Percentiles rank a stretch among this genome's conserved stretches.
These are phyloP conservation scores for Cepaea hortensis DNA, from an alignment of 2,888 invertebrate species.

Conservation along the genomic window DNA sequence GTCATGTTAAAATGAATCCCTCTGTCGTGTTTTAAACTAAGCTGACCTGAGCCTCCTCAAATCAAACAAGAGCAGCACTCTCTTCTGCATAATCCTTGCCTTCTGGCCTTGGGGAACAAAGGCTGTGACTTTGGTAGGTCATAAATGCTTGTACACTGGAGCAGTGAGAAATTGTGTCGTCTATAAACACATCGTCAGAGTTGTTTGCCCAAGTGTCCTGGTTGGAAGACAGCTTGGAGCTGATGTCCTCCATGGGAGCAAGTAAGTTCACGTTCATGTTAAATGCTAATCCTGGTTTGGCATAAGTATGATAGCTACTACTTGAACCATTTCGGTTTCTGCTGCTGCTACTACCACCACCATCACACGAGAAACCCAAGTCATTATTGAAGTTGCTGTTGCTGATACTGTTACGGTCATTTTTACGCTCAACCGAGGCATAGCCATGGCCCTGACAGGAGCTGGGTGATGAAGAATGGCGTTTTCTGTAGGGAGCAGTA, in stretches of 20 bases:
- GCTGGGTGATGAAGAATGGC: slow-evolving; percentile 45
- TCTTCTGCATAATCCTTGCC: slow-evolving; percentile 64
- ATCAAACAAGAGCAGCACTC: slow-evolving; percentile 56
- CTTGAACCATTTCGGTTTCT: slow-evolving; percentile 26
- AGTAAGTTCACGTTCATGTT: neutral
- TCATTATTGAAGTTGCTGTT: slow-evolving; percentile 45
- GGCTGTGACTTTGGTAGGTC: slow-evolving; percentile 42
- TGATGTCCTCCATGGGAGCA: neutral
- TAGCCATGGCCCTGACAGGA: slow-evolving; percentile 49
- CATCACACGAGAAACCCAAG: slow-evolving; percentile 2
- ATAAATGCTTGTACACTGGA: slow-evolving; percentile 10
- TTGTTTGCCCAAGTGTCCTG: slow-evolving; percentile 36
- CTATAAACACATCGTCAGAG: slow-evolving; percentile 45
- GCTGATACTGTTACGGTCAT: slow-evolving; percentile 34
- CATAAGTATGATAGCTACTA: slow-evolving; percentile 34
- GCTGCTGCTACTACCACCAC: neutral
- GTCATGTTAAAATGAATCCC: too few relatives aligned
- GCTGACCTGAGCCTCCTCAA: slow-evolving; percentile 64
- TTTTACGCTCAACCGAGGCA: slow-evolving; percentile 48
- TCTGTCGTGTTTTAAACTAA: slow-evolving; percentile 53
- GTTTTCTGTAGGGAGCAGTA: slow-evolving; percentile 50
- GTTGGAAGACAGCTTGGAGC: slow-evolving; percentile 31
- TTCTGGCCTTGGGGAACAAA: slow-evolving; percentile 53
- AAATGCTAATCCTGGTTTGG: slow-evolving; percentile 33
- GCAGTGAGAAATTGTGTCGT: slow-evolving; percentile 21